These are phyloP conservation scores for Glyphotaelius pellucidus DNA, from an alignment of 2,888 invertebrate species.

Conservation along the genomic window DNA sequence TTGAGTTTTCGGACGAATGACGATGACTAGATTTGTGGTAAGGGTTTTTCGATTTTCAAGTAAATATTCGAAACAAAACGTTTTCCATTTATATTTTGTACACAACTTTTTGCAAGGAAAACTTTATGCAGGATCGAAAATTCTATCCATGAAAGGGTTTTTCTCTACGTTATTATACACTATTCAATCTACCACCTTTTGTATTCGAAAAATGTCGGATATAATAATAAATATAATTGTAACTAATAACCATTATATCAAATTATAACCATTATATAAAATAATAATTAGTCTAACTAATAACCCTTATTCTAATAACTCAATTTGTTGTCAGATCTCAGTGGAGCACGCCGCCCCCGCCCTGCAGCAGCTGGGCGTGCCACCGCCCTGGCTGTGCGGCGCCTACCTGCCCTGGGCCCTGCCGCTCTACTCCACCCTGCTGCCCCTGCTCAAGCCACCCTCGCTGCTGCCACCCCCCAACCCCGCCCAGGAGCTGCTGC, in stretches of 20 bases:
- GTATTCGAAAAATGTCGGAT: too few species aligned
- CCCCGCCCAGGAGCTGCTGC: constrained; percentile 73
- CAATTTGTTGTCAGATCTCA: not conserved
- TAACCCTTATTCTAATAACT: not conserved
- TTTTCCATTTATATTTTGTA: not conserved
- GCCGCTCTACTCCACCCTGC: constrained; percentile 74
- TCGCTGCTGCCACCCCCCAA: constrained; percentile 72
- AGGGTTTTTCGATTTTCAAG: not conserved
- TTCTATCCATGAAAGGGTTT: not conserved
- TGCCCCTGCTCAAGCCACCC: constrained; percentile 68
- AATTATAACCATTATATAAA: too few species aligned
- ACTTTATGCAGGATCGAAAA: not conserved
- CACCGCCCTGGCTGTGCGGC: constrained; percentile 73
- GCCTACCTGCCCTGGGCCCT: constrained; percentile 75
- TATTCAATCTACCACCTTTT: too few species aligned
- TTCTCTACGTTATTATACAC: not conserved
- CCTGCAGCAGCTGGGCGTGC: not conserved
- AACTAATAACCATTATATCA: too few species aligned
- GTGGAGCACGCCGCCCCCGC: not conserved
- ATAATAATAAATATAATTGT: too few species aligned
- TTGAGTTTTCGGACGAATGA: not conserved
- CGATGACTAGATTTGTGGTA: not conserved
- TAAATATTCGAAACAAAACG: not conserved
- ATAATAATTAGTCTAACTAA: too few species aligned
- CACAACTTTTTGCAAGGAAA: not conserved